A percentile compares a stretch with the other conserved stretches of the same genome.
phyloP scores from a whole-genome alignment of 2,113 vertebrate species.

The Todiramphus saurophagus region DNA sequence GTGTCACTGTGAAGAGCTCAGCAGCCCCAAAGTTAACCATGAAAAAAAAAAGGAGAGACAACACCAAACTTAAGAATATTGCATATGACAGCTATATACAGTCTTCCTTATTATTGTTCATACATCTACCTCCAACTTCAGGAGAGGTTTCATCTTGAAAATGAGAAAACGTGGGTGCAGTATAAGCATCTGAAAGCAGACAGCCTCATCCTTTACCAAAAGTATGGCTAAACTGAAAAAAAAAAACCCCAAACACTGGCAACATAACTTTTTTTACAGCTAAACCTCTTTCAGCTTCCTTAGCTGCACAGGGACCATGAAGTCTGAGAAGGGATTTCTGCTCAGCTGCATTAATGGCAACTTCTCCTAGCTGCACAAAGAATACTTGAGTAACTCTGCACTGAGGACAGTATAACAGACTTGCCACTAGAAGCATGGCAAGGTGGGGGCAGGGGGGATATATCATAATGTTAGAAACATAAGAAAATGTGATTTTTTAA shows the following conservation, averaged over 20 bases:
- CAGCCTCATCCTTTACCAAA: not conserved
- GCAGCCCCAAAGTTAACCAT: not conserved
- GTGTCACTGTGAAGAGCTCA: not conserved
- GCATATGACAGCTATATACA: not conserved
- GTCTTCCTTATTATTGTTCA: not conserved
- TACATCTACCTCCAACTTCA: not conserved
- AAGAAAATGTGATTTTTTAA: not conserved
- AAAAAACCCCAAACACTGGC: not conserved
- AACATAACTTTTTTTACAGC: not conserved
- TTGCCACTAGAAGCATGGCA: not conserved
- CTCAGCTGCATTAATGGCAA: not conserved
- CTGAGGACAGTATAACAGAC: not conserved
- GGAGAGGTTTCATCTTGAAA: not conserved
- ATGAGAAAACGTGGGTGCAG: accelerated
- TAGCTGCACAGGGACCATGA: not conserved
- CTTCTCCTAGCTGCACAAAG: not conserved
- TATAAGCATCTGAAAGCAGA: not conserved
- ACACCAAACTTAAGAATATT: not conserved
- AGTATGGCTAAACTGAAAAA: not conserved
- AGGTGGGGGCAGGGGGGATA: not conserved
- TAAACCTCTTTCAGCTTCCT: not conserved
- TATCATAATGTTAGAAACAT: not conserved
- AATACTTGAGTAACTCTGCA: not conserved
- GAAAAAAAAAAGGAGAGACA: accelerated
- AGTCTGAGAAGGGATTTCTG: not conserved